Base-by-base conservation (phyloP, 2,888 invertebrate genomes). In the Sinopyrophorus schimmeli region DNA sequence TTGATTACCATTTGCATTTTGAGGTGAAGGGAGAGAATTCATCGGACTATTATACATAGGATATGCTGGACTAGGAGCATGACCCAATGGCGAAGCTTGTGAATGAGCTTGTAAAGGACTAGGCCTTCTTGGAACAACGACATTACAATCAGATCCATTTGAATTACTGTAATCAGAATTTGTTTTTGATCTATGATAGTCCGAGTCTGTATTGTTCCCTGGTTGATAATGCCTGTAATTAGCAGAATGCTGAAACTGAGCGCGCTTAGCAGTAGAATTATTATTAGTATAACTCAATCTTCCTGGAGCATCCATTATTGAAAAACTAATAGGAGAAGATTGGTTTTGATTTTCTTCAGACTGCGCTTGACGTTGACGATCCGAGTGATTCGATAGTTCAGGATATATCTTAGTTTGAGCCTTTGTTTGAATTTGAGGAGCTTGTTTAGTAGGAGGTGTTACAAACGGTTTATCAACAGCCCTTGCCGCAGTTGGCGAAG, bases 21-120 rank as follows among this genome's bases (percentile, higher is more conserved):
- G 86, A 3, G 87, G 86, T 1, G 86, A 86, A 53, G 86, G 84
- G 60, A 85, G 81, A 3, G 86, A 81, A 65, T 85, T 84, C 83
- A 87, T 83, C 12, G 90, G 89, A 73, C 88, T 89, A 70, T 89
- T 87, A 71, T 90, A 90, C 79, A 88, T 82, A 24, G 89, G 89
- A 76, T 90, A 90, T 42, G 86, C 87, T 32, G 87, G 87, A 74
- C 87, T 87, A 60, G 86, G 83, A 16, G 83, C 86, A 71, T 87
- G 87, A 39, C 85, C 83, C 38, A 87, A 66, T 1, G 87, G 87
- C 47, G 86, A 86, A 21, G 84, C 82, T 67, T 86, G 86, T 6
- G 87, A 83, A 62, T 84, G 83, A 5, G 82, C 80, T 67, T 80
- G 86, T 68, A 77, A 75, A 53, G 77, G 87, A 71, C 87, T 87